These are phyloP conservation scores for Kuschelorhynchus macadamiae DNA, from an alignment of 2,888 invertebrate genomes.

Conservation along the genomic window DNA sequence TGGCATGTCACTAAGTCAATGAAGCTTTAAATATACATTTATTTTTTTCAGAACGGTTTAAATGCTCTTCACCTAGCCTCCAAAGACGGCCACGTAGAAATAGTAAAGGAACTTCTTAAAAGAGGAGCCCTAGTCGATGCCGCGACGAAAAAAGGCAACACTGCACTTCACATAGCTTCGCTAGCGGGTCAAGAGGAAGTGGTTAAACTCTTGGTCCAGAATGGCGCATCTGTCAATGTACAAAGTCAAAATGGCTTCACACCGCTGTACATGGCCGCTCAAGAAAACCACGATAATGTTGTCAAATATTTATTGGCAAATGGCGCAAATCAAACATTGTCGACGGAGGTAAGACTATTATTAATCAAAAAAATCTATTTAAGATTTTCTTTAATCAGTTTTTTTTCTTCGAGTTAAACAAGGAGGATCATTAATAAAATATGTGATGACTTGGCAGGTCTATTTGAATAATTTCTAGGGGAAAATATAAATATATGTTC, in stretches of 20 bases:
- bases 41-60: slow-evolving; percentile 86
- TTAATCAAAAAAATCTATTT: not conserved
- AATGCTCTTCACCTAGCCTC: slow-evolving; percentile 98
- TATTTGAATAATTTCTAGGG: too few species aligned
- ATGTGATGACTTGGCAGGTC: too few species aligned
- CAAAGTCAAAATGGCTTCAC: slow-evolving; percentile 99
- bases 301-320: slow-evolving; percentile 94
- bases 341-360: slow-evolving; percentile 84
- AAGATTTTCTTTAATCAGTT: slow-evolving; percentile 17
- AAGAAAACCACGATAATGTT: slow-evolving; percentile 97
- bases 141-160: slow-evolving; percentile 99
- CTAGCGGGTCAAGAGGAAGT: slow-evolving; percentile 97
- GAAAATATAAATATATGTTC: too few species aligned
- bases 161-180: slow-evolving; percentile 98
- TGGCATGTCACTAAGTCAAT: too few species aligned
- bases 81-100: slow-evolving; percentile 97
- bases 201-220: slow-evolving; percentile 92
- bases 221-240: slow-evolving; percentile 97
- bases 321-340: slow-evolving; percentile 97
- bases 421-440: too few species aligned
- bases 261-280: slow-evolving; percentile 99
- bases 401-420: not conserved
- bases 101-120: slow-evolving; percentile 93
- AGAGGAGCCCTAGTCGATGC: slow-evolving; percentile 97
- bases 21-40: not conserved